A percentile compares a stretch with the other conserved stretches of the same genome.
Conservation (phyloP, 2,797 vertebrate genomes). For the Cheracebus regulus region DNA sequence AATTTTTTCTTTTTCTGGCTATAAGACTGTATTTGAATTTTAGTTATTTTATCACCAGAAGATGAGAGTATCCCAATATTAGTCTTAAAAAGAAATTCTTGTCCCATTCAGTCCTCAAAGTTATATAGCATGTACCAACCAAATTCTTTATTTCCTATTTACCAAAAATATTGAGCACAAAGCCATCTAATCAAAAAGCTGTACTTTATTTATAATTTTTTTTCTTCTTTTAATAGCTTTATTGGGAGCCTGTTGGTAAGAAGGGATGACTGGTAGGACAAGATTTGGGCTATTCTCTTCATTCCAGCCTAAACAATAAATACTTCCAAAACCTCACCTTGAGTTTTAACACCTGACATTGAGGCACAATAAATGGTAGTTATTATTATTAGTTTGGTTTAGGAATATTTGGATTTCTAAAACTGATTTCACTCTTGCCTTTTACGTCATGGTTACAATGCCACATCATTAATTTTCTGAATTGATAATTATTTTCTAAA, state of each 20-base stretch:
- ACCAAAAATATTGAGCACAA: neutral
- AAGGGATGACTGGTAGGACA: neutral
- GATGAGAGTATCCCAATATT: neutral
- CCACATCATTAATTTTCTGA: neutral
- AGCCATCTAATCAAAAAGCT: neutral
- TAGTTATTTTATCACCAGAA: neutral
- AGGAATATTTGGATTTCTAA: neutral
- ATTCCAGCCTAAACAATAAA: neutral
- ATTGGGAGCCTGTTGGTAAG: neutral
- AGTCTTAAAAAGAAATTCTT: neutral
- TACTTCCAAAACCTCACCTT: neutral
- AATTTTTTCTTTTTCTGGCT: neutral
- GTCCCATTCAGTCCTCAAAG: neutral
- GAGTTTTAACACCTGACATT: neutral
- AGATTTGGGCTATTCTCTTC: neutral
- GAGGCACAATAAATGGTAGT: neutral
- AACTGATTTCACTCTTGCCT: neutral
- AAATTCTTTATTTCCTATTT: neutral
- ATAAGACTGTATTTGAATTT: neutral
- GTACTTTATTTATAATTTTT: neutral
- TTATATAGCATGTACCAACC: neutral
- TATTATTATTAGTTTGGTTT: neutral
- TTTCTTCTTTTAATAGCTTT: neutral
- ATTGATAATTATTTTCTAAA: neutral
- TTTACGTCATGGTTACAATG: neutral